These are phyloP conservation scores for Itoplectis maculator DNA, from an alignment of 2,888 invertebrate genomes.

Conservation along the genomic window DNA sequence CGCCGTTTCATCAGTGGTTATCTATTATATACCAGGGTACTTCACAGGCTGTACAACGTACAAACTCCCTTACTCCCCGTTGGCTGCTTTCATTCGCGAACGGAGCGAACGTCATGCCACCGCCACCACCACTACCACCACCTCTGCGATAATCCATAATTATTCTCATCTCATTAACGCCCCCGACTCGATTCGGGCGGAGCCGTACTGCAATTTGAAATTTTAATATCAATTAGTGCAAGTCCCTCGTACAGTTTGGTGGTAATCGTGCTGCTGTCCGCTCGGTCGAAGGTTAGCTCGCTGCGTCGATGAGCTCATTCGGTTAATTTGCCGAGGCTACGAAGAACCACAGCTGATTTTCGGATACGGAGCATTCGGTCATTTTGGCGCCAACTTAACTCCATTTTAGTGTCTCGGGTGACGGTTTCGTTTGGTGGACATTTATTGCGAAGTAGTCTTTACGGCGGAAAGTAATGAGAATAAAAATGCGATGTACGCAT, in stretches of 20 bases:
- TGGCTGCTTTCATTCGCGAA: conserved; percentile 44
- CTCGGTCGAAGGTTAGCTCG: conserved; percentile 25
- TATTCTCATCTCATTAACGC: conserved; percentile 54
- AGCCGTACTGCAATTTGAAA: conserved; percentile 67
- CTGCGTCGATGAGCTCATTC: conserved; percentile 61
- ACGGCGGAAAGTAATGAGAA: neutral
- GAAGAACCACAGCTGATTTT: conserved; percentile 30
- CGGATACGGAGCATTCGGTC: conserved; percentile 5
- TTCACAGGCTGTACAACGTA: conserved; percentile 23
- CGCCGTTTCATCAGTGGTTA: conserved; percentile 42
- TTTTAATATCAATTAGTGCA: conserved; percentile 73
- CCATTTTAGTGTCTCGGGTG: neutral
- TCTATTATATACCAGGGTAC: conserved; percentile 27
- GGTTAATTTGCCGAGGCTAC: conserved; percentile 49
- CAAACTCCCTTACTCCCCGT: conserved; percentile 16
- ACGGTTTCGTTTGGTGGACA: too few relatives aligned
- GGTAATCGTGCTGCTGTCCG: neutral
- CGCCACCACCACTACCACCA: conserved; percentile 11
- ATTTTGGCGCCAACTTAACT: neutral
- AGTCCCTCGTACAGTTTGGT: conserved; percentile 43
- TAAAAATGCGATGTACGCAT: neutral
- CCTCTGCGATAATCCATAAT: conserved; percentile 49
- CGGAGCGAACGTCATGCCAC: conserved; percentile 19
- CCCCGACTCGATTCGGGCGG: conserved; percentile 43
- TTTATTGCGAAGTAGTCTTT: neutral